Evolutionary conservation across 2,797 vertebrate species (phyloP).

Genomic region (Hippopotamyrus pictus): DNA sequence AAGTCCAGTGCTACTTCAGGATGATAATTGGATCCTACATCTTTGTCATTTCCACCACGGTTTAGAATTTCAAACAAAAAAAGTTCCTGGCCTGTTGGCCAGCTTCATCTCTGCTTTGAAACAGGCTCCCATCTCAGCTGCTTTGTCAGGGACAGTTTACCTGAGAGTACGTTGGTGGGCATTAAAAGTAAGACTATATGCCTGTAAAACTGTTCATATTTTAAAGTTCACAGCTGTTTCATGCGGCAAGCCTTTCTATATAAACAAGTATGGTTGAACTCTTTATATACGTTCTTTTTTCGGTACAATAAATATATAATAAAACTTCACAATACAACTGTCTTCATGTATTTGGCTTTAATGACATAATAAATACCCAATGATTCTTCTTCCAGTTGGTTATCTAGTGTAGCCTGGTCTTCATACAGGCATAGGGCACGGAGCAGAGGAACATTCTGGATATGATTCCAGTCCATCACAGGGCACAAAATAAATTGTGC

Average conservation of each 20-base stretch:
- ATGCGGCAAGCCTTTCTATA: background rate
- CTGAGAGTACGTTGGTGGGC: background rate
- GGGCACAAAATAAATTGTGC: background rate
- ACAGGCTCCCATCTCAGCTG: background rate
- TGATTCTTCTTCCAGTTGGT: background rate
- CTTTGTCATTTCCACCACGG: constrained; percentile 7
- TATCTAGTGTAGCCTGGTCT: background rate
- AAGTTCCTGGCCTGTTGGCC: background rate
- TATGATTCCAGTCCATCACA: background rate
- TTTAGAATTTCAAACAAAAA: constrained; percentile 22
- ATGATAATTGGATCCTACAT: constrained; percentile 27
- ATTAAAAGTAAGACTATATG: background rate
- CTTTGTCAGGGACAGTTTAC: background rate
- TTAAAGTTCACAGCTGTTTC: background rate
- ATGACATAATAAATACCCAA: background rate
- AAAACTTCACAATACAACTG: background rate
- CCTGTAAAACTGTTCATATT: background rate
- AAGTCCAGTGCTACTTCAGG: constrained; percentile 20
- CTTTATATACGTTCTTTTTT: background rate
- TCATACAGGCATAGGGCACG: background rate
- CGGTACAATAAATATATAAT: background rate
- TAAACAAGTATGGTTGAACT: background rate
- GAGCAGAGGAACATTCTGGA: background rate
- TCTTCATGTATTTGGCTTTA: background rate
- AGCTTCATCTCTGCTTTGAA: background rate